Conservation (phyloP, 2,888 invertebrate species). For the Caenorhabditis wallacei region DNA sequence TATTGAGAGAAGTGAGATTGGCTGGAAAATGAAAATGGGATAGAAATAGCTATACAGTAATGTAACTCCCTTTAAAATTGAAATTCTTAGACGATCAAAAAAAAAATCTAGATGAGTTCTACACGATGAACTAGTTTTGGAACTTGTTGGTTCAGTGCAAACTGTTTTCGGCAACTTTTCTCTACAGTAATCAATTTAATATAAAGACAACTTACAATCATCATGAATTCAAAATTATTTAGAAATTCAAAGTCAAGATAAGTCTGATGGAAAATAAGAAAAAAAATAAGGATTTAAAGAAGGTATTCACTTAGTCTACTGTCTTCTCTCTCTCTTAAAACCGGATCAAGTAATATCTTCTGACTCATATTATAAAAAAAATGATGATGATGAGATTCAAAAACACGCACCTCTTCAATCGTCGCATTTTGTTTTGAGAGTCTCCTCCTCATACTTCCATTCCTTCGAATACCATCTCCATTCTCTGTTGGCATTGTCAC, state of each 20-base stretch:
- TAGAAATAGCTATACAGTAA: neutral
- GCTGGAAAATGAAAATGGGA: constrained; percentile 16
- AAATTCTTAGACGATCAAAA: too few species aligned
- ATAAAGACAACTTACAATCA: neutral
- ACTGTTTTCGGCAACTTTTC: too few species aligned
- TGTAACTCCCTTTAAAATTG: too few species aligned
- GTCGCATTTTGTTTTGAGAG: constrained; percentile 70
- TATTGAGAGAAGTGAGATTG: constrained; percentile 40
- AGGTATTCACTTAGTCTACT: neutral
- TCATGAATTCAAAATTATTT: too few species aligned
- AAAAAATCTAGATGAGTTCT: too few species aligned
- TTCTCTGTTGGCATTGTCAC: constrained; percentile 37
- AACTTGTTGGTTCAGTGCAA: too few species aligned
- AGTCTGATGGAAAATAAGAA: too few species aligned
- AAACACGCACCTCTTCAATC: constrained; percentile 59
- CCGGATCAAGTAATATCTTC: constrained; percentile 12
- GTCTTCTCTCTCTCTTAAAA: neutral
- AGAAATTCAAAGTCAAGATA: too few species aligned
- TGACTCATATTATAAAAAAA: constrained; percentile 8
- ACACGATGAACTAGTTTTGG: too few species aligned
- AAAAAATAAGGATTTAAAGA: too few species aligned
- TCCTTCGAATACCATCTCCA: constrained; percentile 32
- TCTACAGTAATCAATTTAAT: neutral
- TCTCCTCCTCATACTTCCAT: constrained; percentile 57
- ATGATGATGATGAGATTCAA: neutral